Evolutionary conservation across 2,113 vertebrate species (phyloP), one percentile per base, ranked within the genome.

Genomic region (Ptilonorhynchus violaceus): DNA sequence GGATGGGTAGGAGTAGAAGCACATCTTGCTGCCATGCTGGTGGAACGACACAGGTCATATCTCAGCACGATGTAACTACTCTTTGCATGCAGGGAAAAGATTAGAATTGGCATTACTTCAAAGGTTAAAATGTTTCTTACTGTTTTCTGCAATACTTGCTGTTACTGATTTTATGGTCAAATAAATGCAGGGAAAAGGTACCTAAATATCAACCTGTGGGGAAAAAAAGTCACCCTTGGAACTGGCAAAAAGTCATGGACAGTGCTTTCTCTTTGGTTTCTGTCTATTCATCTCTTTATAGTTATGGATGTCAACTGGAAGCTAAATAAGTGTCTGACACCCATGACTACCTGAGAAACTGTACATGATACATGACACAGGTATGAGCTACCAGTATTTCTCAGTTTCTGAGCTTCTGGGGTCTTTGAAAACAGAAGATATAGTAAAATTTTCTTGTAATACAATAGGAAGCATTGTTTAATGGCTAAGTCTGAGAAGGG

Each of bases 21-120:
- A 31, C 3, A 2, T 62, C 67, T 86, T 85, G 33, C 49, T 64
- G 5, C 20, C 24, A 33, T 19, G 22, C 5, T 22, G 16, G 14
- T 56, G 33, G 39, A 75, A 81, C 41, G 22, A 46, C 24, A 31
- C 7, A 33, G 3, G 35, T 50, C 16, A 20, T 49, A 39, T 17
- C 24, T 50, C 30, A 73, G 21, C 47, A 59, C 25, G 53, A 66
- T 7, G 6, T 42, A 72, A n/a, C 18, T 62, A 24, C 23, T 25
- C n/a, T 66, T 5, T 37, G 13, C 7, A 7, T 9, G 20, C 35
- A 30, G 11, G 0, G 7, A 1, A 12, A 75, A 42, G 15, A 46
- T 24, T 59, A 46, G 7, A 70, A 46, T 7, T 55, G 13, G 5
- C 8, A 47, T 63, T 62, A 52, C 8, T 46, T 68, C 17, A 56